Evolutionary conservation across 2,113 vertebrate genomes (phyloP).

Genomic region (Misgurnus anguillicaudatus): DNA sequence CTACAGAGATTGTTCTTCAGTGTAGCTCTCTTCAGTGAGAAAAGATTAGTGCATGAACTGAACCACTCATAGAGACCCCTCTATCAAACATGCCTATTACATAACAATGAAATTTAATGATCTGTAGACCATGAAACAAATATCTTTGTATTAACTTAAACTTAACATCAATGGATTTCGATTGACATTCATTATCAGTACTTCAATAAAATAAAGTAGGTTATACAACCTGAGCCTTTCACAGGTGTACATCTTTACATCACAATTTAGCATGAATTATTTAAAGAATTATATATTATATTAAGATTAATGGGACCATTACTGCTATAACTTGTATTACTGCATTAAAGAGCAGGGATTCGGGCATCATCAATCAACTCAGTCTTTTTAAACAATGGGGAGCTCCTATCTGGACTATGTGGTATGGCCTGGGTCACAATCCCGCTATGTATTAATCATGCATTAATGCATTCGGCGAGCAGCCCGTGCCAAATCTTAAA

Average conservation of each 20-base stretch:
- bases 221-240: background rate
- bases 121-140: constrained; percentile 20
- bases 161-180: background rate
- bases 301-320: background rate
- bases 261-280: background rate
- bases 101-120: constrained; percentile 29
- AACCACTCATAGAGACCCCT: constrained; percentile 13
- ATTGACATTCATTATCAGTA: background rate
- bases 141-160: constrained; percentile 7
- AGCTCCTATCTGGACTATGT: constrained; percentile 13
- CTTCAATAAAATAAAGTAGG: background rate
- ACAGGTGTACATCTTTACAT: background rate
- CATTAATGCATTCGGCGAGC: constrained; percentile 45
- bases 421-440: constrained; percentile 27
- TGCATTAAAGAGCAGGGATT: constrained; percentile 16
- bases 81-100: constrained; percentile 14
- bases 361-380: constrained; percentile 44
- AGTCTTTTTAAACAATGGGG: constrained; percentile 24
- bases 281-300: background rate
- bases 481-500: constrained; percentile 40
- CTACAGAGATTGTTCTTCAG: background rate
- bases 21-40: constrained; percentile 3
- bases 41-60: constrained; percentile 12
- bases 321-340: background rate
- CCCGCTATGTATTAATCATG: constrained; percentile 48